Evolutionary conservation across 2,888 invertebrate genomes (phyloP), one percentile per base, ranked within the genome.

Genomic region (Temnothorax unifasciatus): DNA sequence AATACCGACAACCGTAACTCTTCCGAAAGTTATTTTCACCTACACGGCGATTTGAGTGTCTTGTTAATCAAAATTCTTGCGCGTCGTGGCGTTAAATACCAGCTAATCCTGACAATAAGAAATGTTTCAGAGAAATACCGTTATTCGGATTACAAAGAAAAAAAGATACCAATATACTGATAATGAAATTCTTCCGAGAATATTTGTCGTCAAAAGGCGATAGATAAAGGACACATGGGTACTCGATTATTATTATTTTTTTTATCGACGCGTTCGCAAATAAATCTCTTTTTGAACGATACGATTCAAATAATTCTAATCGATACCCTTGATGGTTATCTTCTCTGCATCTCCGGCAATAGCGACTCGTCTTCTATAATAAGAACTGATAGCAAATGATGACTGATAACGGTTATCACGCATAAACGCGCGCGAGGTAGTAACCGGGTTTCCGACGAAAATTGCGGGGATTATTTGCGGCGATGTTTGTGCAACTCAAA

Each of bases 181-280:
- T 69, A 34, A 77, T 54, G n/a, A 47, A 69, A 38, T 57, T 61
- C 34, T 54, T 21, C 15, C 59, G 47, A 59, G 38, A 71, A 71
- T 44, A 59, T 41, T 50, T 18, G 21, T 25, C 38, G 50, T 41
- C 11, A 21, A 38, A 34, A 34, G 13, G 15, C n/a, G 21, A n/a
- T 11, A 9, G 18, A 25, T 8, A 13, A 11, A 25, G 25, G 13
- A 38, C n/a, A 59, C 13, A 59, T 18, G 47, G 34, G 6, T 25
- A 34, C 8, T 69, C 25, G 69, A 71, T 81, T 61, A 38, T 47
- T 29, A 29, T 29, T 29, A n/a, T 29, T 29, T 29, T n/a, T 61
- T n/a, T 38, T 13, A 38, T 69, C 57, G 34, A 57, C 21, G 4
- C 18, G n/a, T 75, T 41, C 8, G 18, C 47, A 25, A 44, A 34